Base-by-base conservation (phyloP, 2,797 vertebrate species). In the Loris lydekkerianus region DNA sequence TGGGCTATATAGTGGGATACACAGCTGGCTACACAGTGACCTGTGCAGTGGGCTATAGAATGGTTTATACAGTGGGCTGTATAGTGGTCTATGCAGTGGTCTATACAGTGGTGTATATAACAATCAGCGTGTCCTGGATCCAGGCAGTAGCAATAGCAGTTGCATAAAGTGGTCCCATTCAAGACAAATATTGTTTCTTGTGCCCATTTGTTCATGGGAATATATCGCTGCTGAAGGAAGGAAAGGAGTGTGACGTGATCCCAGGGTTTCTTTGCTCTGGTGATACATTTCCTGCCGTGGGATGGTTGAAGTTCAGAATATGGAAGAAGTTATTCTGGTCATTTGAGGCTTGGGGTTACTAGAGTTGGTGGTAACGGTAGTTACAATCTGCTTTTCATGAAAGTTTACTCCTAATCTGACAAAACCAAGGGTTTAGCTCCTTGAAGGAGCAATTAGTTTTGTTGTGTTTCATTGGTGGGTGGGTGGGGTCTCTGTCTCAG, bases 281-380 rank as follows among this genome's bases (percentile, higher is more conserved):
- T 72, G 37, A 60, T 82, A 70, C 25, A 31, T 82, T 86, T 91
- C 46, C 56, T 85, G 89, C 83, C 46, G 23, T 53, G 37, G 43
- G 58, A 75, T 37, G 46, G 73, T 10, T 21, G 13, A 81, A 89
- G n/a, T 88, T 96, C 15, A 77, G 87, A 93, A 67, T 34, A 40
- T 63, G 60, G 49, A 34, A 49, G 31, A 75, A 43, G 34, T 29
- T 2, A 25, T 76, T 43, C 76, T 63, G 77, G 37, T 82, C 27
- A 31, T 75, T 92, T 87, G 56, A 78, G 34, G 34, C 86, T 90
- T 85, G 73, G 56, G 31, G 25, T 87, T 77, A 63, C 27, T 87
- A 7, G 58, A 75, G 72, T 56, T 91, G n/a, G 73, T 69, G 20
- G 6, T 61, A 40, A 40, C 31, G 63, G 23, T 60, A 67, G 20